Conservation (phyloP, 2,113 vertebrate genomes). For the Synodontis membranacea region DNA sequence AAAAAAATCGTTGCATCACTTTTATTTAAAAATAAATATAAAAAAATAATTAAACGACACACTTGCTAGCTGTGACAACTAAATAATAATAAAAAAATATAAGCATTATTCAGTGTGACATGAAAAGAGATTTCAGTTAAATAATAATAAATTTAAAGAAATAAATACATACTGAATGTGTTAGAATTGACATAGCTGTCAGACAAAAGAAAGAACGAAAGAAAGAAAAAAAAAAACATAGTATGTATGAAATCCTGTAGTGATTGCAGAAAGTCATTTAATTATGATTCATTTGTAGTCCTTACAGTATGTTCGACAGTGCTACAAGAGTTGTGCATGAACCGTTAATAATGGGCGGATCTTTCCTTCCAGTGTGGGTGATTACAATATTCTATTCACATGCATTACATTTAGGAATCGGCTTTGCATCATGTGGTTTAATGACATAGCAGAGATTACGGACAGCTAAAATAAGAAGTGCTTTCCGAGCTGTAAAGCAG, state of each 20-base stretch:
- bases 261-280: too few relatives aligned
- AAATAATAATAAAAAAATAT: neutral
- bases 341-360: slow-evolving; percentile 23
- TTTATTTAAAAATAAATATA: neutral
- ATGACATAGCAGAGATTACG: neutral
- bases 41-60: neutral
- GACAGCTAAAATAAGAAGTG: neutral
- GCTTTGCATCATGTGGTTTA: neutral
- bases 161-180: too few relatives aligned
- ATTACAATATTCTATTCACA: slow-evolving; percentile 6
- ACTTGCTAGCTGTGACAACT: neutral
- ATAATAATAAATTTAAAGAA: neutral
- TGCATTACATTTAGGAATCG: slow-evolving; percentile 7
- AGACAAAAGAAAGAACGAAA: too few relatives aligned
- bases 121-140: neutral
- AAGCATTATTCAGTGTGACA: neutral
- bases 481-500: neutral
- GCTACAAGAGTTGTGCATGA: neutral
- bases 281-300: too few relatives aligned
- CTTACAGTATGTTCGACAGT: neutral
- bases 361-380: slow-evolving; percentile 15
- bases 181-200: too few relatives aligned
- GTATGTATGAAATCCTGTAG: too few relatives aligned
- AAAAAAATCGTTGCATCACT: neutral
- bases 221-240: too few relatives aligned